Evolutionary conservation across 2,797 vertebrate species (phyloP), one percentile per base, ranked within the genome.

Genomic region (Sphaeramia orbicularis): DNA sequence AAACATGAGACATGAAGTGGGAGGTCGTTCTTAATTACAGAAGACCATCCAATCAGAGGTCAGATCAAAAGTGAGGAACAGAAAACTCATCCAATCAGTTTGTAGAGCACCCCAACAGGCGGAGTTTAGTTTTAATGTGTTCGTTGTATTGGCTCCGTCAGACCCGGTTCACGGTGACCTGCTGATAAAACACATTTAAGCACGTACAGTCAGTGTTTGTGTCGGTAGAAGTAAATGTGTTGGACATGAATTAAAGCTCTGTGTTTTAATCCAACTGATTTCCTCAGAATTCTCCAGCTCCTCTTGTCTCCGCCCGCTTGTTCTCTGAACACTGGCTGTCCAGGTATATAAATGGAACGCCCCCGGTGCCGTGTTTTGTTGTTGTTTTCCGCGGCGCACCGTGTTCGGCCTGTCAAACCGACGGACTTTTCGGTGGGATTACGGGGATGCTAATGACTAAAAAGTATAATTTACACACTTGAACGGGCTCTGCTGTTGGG

Each of bases 391-490:
- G 82, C 65, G 55, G 81, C 47, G 83, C 76, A 60, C 58, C 67
- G 81, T 65, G 72, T 74, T 69, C n/a, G 85, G 84, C 79, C 85
- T 77, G 85, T 87, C 83, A 84, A 64, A 81, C 52, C 80, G 58
- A 67, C 69, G 51, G 61, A 70, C 77, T 86, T 76, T 40, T 66
- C 52, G 30, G 63, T 9, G 65, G 59, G 44, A 10, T 16, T 68
- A 54, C 79, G 66, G 88, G 82, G 79, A 93, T 92, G 90, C 86
- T 80, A 69, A 79, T 89, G 80, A 85, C 84, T 67, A 87, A 86
- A 87, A 89, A 89, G 90, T 91, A 87, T 4, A 15, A 42, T 0
- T 45, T 15, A 10, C 41, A 18, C 4, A 6, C 57, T 18, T 3
- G 45, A 4, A 6, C 15, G 14, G 10, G 4, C 9, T 21, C 38